Evolutionary conservation across 2,113 vertebrate species (phyloP), one percentile per base, ranked within the genome.

Genomic region (Morphnarchus princeps): DNA sequence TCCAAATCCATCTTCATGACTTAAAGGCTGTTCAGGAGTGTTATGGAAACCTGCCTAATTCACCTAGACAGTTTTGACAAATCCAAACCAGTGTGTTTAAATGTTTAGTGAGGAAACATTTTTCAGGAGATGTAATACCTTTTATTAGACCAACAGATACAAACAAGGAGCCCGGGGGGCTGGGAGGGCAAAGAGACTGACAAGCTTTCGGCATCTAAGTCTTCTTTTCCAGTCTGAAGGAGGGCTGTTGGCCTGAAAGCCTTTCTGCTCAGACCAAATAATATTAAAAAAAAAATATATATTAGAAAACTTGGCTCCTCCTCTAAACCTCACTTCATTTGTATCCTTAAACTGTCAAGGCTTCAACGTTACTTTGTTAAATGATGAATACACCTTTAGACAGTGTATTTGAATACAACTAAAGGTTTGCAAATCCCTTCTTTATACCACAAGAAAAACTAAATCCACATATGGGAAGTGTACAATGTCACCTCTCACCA

Each of bases 41-140:
- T 78, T 97, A 85, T 77, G 87, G 91, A 95, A 96, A 95, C 34
- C 82, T 47, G 94, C 69, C 84, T 94, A 94, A 96, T 91, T 95
- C 8, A 0, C 94, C 84, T 54, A 95, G 94, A 95, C 89, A 89
- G 96, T 85, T 96, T 54, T 95, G 87, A 97, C 91, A 96, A 94
- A 95, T 72, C 94, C 84, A 95, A 95, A 89, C 77, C 83, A 87
- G 61, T 52, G 31, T 71, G 94, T 94, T 93, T 89, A 91, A 96
- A 93, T 73, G 87, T 95, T 96, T 90, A 84, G 87, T 0, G 0
- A 90, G 87, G 95, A 94, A 95, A 95, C 87, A 84, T 95, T 96
- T 96, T 93, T 95, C 95, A 92, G 71, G 66, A 92, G 96, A 95
- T 94, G 95, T 88, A 94, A 93, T 87, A 90, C 47, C 93, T 96